These are phyloP conservation scores for Acrobasis suavella DNA, from an alignment of 2,888 invertebrate species.

Conservation along the genomic window DNA sequence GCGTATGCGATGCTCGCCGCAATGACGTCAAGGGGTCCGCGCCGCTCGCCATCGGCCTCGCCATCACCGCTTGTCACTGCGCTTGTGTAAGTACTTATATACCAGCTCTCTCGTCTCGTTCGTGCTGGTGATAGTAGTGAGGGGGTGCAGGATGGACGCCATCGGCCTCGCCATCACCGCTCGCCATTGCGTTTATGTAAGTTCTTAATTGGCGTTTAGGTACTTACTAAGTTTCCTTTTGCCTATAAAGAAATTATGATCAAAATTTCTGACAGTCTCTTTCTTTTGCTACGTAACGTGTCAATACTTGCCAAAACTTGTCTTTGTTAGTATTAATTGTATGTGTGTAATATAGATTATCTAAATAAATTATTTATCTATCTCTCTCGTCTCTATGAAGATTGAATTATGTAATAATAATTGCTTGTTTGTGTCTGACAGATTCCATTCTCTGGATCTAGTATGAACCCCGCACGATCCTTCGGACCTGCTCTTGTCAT, in stretches of 20 bases:
- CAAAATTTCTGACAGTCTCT: no score
- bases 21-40: conserved; percentile 91
- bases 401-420: background rate
- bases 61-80: conserved; percentile 92
- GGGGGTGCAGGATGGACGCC: no score
- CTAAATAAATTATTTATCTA: no score
- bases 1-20: conserved; percentile 91
- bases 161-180: conserved; percentile 93
- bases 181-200: conserved; percentile 92
- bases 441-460: conserved; percentile 92
- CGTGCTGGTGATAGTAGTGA: conserved; percentile 91
- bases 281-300: no score
- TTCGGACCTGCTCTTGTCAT: conserved; percentile 93
- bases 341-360: no score
- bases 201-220: no score
- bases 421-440: conserved; percentile 45
- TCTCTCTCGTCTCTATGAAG: no score
- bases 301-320: no score
- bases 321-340: no score
- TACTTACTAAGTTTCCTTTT: no score
- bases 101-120: conserved; percentile 72
- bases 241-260: no score
- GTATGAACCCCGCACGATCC: conserved; percentile 96
- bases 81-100: conserved; percentile 86
- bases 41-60: conserved; percentile 93